Evolutionary conservation across 2,797 vertebrate genomes (phyloP).

Genomic region (Threskiornis aethiopicus): DNA sequence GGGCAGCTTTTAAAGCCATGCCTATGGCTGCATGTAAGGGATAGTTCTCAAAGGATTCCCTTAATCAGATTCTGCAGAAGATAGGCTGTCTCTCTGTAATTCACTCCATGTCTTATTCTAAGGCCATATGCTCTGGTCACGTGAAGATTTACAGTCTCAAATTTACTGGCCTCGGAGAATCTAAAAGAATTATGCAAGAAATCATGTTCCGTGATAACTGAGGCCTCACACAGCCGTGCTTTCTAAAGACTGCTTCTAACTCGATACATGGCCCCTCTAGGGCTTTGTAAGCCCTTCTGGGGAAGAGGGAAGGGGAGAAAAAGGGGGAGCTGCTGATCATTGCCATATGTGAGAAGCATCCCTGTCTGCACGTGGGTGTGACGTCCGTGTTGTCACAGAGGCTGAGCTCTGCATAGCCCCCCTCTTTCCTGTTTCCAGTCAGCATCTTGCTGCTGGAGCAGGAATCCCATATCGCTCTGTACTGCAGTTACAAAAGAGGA

Average conservation of each 20-base stretch:
- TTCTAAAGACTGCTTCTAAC: background rate
- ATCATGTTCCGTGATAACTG: background rate
- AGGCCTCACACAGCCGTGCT: background rate
- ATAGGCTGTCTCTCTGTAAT: background rate
- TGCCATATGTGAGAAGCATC: conserved; percentile 33
- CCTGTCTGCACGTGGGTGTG: conserved; percentile 30
- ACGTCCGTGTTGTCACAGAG: conserved; percentile 39
- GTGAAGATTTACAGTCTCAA: background rate
- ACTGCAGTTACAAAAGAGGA: conserved; percentile 26
- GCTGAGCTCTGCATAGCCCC: conserved; percentile 20
- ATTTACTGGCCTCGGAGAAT: background rate
- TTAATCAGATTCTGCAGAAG: conserved; percentile 21
- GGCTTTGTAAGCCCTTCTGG: conserved; percentile 17
- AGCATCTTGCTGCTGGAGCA: conserved; percentile 44
- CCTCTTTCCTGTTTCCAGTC: conserved; percentile 69
- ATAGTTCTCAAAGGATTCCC: background rate
- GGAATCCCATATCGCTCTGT: conserved; percentile 35
- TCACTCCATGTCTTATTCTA: background rate
- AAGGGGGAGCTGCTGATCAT: conserved; percentile 6
- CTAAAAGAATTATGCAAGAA: conserved; percentile 39
- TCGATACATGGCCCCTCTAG: background rate
- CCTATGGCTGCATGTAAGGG: background rate
- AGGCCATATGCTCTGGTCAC: background rate
- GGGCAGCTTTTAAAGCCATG: background rate
- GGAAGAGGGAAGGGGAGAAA: background rate